Conservation (phyloP, 1,140 invertebrate genomes). For the Drosophila bocki region DNA sequence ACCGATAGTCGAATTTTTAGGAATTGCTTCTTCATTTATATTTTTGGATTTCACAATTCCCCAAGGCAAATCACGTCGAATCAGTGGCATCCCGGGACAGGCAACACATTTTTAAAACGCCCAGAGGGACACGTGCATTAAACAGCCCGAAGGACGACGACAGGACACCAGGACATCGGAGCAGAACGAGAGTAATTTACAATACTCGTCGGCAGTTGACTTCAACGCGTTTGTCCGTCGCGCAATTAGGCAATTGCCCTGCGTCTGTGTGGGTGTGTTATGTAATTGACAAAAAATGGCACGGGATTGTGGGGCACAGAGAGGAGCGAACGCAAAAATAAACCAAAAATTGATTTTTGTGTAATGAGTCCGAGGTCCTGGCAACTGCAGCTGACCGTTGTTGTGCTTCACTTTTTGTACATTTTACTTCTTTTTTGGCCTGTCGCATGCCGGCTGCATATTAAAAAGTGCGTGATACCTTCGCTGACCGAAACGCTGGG, state of each 20-base stretch:
- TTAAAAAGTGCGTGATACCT: constrained; percentile 78
- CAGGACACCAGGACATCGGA: constrained; percentile 14
- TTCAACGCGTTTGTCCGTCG: constrained; percentile 75
- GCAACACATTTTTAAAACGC: constrained; percentile 80
- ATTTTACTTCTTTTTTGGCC: constrained; percentile 34
- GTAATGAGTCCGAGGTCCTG: constrained; percentile 75
- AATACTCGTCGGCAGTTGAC: constrained; percentile 74
- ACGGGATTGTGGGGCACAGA: constrained; percentile 50
- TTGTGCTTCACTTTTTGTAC: constrained; percentile 41
- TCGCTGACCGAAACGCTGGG: constrained; percentile 43
- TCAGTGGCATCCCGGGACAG: constrained; percentile 45
- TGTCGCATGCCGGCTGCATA: constrained; percentile 72
- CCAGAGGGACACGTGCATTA: constrained; percentile 76
- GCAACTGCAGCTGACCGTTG: constrained; percentile 32
- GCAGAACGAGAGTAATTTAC: constrained; percentile 74
- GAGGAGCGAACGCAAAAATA: constrained; percentile 57
- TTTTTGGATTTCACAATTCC: constrained; percentile 26
- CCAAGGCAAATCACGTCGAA: constrained; percentile 62
- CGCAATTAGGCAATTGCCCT: constrained; percentile 79
- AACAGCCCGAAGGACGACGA: constrained; percentile 64
- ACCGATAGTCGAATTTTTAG: background rate
- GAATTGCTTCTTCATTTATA: background rate
- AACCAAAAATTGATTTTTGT: constrained; percentile 82
- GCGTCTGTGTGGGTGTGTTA: constrained; percentile 20
- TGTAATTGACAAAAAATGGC: constrained; percentile 77